These are phyloP conservation scores for Ochlodes sylvanus DNA, from an alignment of 2,888 invertebrate species.

Conservation along the genomic window DNA sequence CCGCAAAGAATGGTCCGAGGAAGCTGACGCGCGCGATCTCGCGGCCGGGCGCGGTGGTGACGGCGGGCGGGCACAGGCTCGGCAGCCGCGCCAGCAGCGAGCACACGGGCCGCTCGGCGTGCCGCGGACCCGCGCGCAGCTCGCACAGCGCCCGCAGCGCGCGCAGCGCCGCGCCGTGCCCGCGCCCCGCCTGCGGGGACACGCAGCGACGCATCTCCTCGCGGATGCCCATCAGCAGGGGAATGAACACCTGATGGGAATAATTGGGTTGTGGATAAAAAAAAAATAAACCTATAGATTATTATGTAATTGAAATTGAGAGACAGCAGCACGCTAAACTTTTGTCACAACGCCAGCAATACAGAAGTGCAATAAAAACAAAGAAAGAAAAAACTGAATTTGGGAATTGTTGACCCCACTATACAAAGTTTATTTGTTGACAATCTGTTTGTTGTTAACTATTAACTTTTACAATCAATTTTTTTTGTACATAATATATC, in stretches of 20 bases:
- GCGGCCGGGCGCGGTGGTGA: conserved; percentile 91
- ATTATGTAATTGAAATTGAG: too few species aligned
- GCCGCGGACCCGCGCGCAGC: conserved; percentile 88
- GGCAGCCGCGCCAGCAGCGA: conserved; percentile 71
- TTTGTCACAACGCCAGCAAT: too few species aligned
- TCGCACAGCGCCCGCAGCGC: conserved; percentile 92
- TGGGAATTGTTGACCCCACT: too few species aligned
- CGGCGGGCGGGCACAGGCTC: conserved; percentile 88
- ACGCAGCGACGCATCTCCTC: conserved; percentile 88
- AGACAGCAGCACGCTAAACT: too few species aligned
- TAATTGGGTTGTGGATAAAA: too few species aligned
- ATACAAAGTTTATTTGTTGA: too few species aligned
- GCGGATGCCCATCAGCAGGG: conserved; percentile 74
- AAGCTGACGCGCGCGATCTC: conserved; percentile 94
- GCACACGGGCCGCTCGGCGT: conserved; percentile 89
- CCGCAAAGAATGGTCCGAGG: conserved; percentile 95
- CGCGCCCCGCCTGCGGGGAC: conserved; percentile 87
- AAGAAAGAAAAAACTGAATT: too few species aligned
- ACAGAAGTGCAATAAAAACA: too few species aligned
- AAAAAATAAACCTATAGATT: too few species aligned
- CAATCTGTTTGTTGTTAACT: too few species aligned
- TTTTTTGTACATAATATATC: too few species aligned
- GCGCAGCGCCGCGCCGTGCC: conserved; percentile 88
- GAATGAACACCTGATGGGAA: conserved; percentile 68
- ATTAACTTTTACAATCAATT: too few species aligned